Conservation (phyloP, 2,888 invertebrate genomes). For the Scaptomyza flava region DNA sequence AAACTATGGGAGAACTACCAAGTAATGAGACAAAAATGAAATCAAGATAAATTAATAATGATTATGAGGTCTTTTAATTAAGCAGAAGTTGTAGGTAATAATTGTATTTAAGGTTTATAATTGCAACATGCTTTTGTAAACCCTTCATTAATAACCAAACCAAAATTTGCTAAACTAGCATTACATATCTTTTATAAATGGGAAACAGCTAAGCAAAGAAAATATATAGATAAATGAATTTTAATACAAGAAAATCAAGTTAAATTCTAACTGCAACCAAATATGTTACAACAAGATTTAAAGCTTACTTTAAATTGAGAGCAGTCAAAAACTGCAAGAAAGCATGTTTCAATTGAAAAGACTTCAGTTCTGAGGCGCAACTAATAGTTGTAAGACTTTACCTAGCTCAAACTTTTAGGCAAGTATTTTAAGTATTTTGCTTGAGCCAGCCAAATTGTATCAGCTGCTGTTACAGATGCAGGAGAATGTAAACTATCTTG, state of each 20-base stretch:
- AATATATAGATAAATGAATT: no score
- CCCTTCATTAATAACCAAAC: neutral
- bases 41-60: slow-evolving; percentile 20
- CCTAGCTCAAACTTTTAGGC: neutral
- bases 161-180: no score
- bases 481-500: slow-evolving; percentile 38
- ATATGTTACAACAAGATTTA: no score
- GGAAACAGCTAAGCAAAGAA: no score
- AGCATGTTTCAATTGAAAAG: neutral
- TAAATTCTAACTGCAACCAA: no score
- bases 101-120: neutral
- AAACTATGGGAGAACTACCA: slow-evolving; percentile 44
- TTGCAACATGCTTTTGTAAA: neutral
- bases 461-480: slow-evolving; percentile 39
- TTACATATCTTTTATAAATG: no score
- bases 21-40: slow-evolving; percentile 12
- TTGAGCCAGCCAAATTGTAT: slow-evolving; percentile 31
- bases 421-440: slow-evolving; percentile 41
- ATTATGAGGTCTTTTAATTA: neutral
- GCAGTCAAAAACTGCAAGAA: neutral
- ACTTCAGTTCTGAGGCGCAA: neutral
- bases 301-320: neutral
- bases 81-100: neutral
- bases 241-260: no score
- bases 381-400: neutral